Base-by-base conservation (phyloP, 2,888 invertebrate genomes). In the Octodonta nipae region DNA sequence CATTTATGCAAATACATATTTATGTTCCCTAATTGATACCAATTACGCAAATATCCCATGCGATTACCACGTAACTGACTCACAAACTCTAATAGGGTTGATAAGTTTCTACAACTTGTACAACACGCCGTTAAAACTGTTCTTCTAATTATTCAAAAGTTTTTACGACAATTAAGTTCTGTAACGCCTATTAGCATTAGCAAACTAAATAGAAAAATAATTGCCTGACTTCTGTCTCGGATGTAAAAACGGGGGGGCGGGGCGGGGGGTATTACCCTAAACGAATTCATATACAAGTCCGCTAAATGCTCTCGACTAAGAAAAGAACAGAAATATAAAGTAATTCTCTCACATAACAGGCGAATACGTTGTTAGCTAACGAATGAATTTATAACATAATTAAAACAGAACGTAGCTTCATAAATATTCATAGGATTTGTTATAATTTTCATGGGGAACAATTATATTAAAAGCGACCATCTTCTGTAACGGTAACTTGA, bases 351-450 rank as follows among this genome's bases (percentile, higher is more conserved):
- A 31, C 32, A 33, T 11, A 22, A 22, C 24, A 17, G 14, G 24
- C 13, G n/a, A 14, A 31, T 22, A 31, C 22, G 27, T 13, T 12
- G 32, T 32, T 41, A 34, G 33, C 35, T 42, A 42, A 41, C 28
- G 34, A 31, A 17, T 42, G 38, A 36, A 36, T 40, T 36, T 41
- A 40, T 36, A 38, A 32, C 36, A 34, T 29, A 44, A 44, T 44
- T 43, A 44, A 44, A 42, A 43, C 42, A 35, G 44, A 41, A 41
- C 41, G 38, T 36, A 25, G 35, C 26, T 34, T 37, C 33, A 44
- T 44, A 36, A 41, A 44, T 44, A 44, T 44, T 37, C 33, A 44
- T 44, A 40, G 36, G 36, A 33, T 37, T 41, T 41, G 39, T 41
- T 40, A 38, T 38, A 37, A 36, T 40, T 38, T 41, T 35, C 37